Conservation (phyloP, 2,113 vertebrate genomes). For the Lagopus leucura region DNA sequence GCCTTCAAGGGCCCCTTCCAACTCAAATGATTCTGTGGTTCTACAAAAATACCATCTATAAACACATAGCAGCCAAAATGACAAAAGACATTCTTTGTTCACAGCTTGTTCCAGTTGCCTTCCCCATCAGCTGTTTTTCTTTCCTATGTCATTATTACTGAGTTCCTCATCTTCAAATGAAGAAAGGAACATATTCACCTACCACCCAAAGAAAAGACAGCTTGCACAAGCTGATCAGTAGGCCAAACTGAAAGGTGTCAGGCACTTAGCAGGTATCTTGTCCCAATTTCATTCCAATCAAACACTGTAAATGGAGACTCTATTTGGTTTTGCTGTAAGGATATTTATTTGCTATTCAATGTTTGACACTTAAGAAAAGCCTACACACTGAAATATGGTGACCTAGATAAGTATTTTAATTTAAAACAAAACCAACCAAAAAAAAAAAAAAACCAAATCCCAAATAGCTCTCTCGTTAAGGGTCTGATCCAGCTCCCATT, state of each 20-base stretch:
- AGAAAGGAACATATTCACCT: neutral
- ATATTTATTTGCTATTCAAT: neutral
- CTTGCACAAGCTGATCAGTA: neutral
- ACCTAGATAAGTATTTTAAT: slow-evolving; percentile 18
- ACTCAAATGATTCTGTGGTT: too few relatives aligned
- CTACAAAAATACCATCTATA: neutral
- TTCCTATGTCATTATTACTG: neutral
- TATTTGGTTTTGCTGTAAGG: neutral
- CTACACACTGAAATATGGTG: neutral
- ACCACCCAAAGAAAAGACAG: neutral
- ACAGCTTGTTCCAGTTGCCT: neutral
- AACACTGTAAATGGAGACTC: neutral
- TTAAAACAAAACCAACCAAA: neutral
- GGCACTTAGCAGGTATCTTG: neutral
- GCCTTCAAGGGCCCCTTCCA: too few relatives aligned
- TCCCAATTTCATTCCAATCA: neutral
- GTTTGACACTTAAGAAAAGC: neutral
- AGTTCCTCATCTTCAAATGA: neutral
- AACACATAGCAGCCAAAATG: neutral
- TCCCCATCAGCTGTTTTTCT: slow-evolving; percentile 7
- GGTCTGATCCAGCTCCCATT: slow-evolving; percentile 39
- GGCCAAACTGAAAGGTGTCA: neutral
- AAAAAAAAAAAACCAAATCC: neutral
- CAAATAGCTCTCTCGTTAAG: neutral
- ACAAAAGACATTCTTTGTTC: neutral